phyloP scores from a whole-genome alignment of 2,797 vertebrate species.

The Parambassis ranga region DNA sequence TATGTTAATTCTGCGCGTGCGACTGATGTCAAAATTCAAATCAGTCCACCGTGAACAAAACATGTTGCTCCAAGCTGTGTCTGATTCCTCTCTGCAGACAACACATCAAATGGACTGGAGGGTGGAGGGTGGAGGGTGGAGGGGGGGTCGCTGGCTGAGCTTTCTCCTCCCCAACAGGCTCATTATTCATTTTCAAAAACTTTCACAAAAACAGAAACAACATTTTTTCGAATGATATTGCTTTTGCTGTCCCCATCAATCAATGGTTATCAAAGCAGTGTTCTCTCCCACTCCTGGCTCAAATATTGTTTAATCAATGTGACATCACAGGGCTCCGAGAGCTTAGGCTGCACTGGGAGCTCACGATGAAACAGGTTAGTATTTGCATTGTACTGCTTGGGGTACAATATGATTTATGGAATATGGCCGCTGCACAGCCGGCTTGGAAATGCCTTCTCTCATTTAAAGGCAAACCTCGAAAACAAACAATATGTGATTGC shows the following conservation, averaged over 20 bases:
- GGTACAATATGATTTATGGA: conserved; percentile 69
- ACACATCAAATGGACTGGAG: conserved; percentile 21
- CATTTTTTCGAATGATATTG: conserved; percentile 57
- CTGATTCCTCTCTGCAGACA: conserved; percentile 37
- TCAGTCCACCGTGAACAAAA: conserved; percentile 44
- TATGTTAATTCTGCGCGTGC: conserved; percentile 38
- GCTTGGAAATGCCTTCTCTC: conserved; percentile 71
- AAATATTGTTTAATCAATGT: conserved; percentile 60
- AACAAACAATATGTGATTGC: conserved; percentile 80
- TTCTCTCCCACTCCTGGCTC: conserved; percentile 25
- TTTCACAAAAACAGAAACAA: conserved; percentile 27
- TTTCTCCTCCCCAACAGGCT: conserved; percentile 17
- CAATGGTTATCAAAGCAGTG: conserved; percentile 50
- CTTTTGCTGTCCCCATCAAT: conserved; percentile 59
- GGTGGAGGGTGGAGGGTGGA: too few relatives aligned
- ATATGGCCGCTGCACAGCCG: conserved; percentile 42
- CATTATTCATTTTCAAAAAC: conserved; percentile 58
- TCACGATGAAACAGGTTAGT: conserved; percentile 52
- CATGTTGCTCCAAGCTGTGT: conserved; percentile 11
- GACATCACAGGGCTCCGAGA: conserved; percentile 16
- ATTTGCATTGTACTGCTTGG: conserved; percentile 51
- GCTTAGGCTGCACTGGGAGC: conserved; percentile 9
- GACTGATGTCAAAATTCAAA: conserved; percentile 50
- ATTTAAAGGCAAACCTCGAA: conserved; percentile 74
- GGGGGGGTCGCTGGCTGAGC: neutral